A percentile compares a stretch with the other conserved stretches of the same genome.
phyloP scores from a whole-genome alignment of 1,140 invertebrate genomes.

The Oryctes rhinoceros region DNA sequence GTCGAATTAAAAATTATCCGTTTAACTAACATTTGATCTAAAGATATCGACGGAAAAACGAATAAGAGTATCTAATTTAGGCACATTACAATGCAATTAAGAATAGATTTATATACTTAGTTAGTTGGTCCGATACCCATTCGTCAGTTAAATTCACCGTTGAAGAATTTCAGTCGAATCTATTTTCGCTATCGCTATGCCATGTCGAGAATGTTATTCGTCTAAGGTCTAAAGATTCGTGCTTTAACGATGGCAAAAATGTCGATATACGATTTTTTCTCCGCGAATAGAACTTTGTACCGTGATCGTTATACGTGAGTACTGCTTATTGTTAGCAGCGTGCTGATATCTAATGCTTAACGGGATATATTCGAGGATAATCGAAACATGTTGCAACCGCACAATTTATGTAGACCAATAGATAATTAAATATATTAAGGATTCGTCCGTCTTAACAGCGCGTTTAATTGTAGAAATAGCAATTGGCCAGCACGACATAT shows the following conservation, averaged over 20 bases:
- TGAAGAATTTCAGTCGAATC: not conserved
- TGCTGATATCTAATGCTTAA: not conserved
- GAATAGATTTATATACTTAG: not conserved
- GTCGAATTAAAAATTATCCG: not conserved
- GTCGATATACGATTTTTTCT: not conserved
- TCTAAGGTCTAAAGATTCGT: not conserved
- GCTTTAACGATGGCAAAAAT: conserved; percentile 11
- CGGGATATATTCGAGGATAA: not conserved
- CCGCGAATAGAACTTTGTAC: not conserved
- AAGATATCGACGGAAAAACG: not conserved
- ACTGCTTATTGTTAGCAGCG: not conserved
- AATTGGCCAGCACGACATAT: conserved; percentile 34
- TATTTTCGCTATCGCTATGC: not conserved
- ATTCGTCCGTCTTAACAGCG: conserved; percentile 13
- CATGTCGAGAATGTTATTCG: conserved; percentile 19
- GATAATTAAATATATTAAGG: conserved; percentile 31
- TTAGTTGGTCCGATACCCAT: not conserved
- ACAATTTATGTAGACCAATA: conserved; percentile 9
- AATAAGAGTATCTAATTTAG: not conserved
- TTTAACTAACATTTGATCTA: not conserved
- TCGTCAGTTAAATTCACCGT: not conserved
- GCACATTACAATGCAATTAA: conserved; percentile 8
- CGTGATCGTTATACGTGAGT: no score
- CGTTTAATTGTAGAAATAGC: conserved; percentile 36
- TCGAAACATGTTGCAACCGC: conserved; percentile 2